These are phyloP conservation scores for Deroplatys truncata DNA, from an alignment of 2,888 invertebrate species.

Conservation along the genomic window DNA sequence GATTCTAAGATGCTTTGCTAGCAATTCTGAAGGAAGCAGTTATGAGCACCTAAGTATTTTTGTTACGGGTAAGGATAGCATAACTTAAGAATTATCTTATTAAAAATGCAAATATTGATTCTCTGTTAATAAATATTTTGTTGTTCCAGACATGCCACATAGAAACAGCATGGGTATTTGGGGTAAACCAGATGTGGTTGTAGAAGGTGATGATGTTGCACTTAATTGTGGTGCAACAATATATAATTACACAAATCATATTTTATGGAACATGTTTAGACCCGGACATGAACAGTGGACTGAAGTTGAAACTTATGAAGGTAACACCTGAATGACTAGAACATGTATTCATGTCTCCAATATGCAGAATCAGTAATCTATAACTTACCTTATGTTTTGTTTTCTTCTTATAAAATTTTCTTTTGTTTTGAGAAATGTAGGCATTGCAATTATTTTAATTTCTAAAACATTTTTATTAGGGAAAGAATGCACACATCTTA, in stretches of 20 bases:
- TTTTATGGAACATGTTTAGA: not conserved
- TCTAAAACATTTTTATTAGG: no score
- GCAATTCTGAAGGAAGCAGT: slow-evolving; percentile 40
- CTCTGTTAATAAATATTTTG: not conserved
- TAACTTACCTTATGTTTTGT: not conserved
- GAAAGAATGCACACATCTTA: not conserved
- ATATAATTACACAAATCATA: slow-evolving; percentile 46
- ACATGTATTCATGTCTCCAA: no score
- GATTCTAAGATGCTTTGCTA: slow-evolving; percentile 41
- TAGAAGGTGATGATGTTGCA: slow-evolving; percentile 48
- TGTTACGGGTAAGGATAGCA: slow-evolving; percentile 40
- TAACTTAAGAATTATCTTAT: not conserved
- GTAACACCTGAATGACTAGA: not conserved
- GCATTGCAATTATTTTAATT: no score
- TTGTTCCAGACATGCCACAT: slow-evolving; percentile 43
- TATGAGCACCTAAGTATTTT: slow-evolving; percentile 36
- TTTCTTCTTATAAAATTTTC: not conserved
- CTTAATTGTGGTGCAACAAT: slow-evolving; percentile 57
- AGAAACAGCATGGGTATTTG: slow-evolving; percentile 46
- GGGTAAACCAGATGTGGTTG: slow-evolving; percentile 31
- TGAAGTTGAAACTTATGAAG: not conserved
- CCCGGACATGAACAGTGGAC: not conserved
- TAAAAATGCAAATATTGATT: not conserved
- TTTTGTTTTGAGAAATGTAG: not conserved
- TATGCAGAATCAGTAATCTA: no score